Percentiles rank a stretch among this genome's conserved stretches.
Evolutionary conservation across 2,888 invertebrate genomes (phyloP).

Genomic region (Eupithecia insigniata): DNA sequence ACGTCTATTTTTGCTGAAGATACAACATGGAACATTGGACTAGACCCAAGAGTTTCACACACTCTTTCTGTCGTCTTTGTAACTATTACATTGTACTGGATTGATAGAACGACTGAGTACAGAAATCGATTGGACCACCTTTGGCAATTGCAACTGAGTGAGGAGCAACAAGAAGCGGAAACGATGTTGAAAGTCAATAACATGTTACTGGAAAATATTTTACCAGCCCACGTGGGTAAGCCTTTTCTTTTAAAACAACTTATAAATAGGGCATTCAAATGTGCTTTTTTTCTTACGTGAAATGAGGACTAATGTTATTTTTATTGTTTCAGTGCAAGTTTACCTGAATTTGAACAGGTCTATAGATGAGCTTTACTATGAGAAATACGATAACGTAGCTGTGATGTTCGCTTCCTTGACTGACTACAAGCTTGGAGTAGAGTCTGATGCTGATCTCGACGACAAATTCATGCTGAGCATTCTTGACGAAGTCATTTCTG

Average conservation of each 20-base stretch:
- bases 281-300: background rate
- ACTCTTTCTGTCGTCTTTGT: constrained; percentile 89
- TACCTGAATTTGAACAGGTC: constrained; percentile 89
- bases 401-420: constrained; percentile 98
- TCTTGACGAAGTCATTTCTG: constrained; percentile 95
- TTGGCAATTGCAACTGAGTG: constrained; percentile 87
- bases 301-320: background rate
- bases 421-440: constrained; percentile 89
- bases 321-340: constrained; percentile 86
- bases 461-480: constrained; percentile 87
- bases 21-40: constrained; percentile 87
- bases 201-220: constrained; percentile 94
- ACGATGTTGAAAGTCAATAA: constrained; percentile 95
- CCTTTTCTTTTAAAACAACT: constrained; percentile 14
- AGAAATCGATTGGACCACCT: constrained; percentile 94
- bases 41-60: constrained; percentile 89
- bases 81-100: constrained; percentile 90
- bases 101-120: constrained; percentile 95
- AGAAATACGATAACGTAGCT: constrained; percentile 94
- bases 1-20: constrained; percentile 83
- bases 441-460: constrained; percentile 86
- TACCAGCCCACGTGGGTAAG: constrained; percentile 96
- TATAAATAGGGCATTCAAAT: background rate
- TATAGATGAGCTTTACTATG: constrained; percentile 92
- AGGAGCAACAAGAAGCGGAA: constrained; percentile 93